phyloP scores from a whole-genome alignment of 2,888 invertebrate genomes.

The Hyposoter dolosus region DNA sequence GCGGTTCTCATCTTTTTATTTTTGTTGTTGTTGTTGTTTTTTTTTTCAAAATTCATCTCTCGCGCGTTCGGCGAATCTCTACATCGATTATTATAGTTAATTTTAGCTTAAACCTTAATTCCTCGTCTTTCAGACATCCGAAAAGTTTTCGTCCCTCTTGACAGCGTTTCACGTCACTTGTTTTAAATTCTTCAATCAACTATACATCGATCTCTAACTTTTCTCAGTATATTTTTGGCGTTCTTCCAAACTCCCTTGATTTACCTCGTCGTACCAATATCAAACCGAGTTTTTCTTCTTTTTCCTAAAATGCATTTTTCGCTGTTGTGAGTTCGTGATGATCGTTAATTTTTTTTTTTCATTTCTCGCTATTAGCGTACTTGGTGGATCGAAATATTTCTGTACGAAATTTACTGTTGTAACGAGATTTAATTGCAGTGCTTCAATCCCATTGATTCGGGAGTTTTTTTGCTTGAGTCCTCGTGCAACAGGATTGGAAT shows the following conservation, averaged over 20 bases:
- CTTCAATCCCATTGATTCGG: background rate
- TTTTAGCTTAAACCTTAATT: slow-evolving; percentile 25
- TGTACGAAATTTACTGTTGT: background rate
- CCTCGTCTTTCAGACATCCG: slow-evolving; percentile 35
- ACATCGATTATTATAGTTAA: slow-evolving; percentile 60
- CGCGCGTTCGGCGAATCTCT: slow-evolving; percentile 56
- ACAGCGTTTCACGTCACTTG: slow-evolving; percentile 1
- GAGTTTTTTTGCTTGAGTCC: background rate
- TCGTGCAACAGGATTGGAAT: background rate
- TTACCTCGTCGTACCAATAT: slow-evolving; percentile 37
- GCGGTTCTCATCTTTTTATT: slow-evolving; percentile 22
- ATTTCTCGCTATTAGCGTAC: background rate
- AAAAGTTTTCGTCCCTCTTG: slow-evolving; percentile 33
- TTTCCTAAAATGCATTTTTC: slow-evolving; percentile 2
- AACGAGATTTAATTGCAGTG: slow-evolving; percentile 18
- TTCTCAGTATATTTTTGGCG: slow-evolving; percentile 23
- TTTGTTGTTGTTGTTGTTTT: background rate
- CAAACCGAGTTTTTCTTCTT: slow-evolving; percentile 40
- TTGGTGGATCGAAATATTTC: background rate
- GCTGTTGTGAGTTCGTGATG: background rate
- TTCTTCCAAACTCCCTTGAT: slow-evolving; percentile 3
- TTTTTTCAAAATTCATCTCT: slow-evolving; percentile 22
- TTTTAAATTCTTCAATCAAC: slow-evolving; percentile 61
- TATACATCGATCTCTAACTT: slow-evolving; percentile 69
- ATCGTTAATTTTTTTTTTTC: background rate